These are phyloP conservation scores for Microcebus tavaratra DNA, from an alignment of 2,113 vertebrate genomes.

Conservation along the genomic window DNA sequence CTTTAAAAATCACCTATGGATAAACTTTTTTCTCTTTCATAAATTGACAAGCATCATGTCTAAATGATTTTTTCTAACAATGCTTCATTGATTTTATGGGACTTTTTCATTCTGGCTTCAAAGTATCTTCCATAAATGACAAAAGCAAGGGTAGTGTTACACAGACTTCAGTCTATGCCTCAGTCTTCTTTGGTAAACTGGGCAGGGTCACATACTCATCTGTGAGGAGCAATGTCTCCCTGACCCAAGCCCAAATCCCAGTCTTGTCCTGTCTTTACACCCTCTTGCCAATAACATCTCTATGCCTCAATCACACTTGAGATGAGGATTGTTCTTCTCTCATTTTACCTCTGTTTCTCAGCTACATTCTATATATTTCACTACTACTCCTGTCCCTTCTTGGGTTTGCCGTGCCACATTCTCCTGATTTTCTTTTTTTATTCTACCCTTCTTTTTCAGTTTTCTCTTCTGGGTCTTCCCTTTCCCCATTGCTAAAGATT, in stretches of 20 bases:
- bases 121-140: background rate
- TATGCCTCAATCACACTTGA: background rate
- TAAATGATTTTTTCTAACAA: background rate
- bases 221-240: background rate
- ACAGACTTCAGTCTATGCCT: background rate
- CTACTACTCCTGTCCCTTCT: background rate
- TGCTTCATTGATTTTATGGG: background rate
- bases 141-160: background rate
- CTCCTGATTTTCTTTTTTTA: background rate
- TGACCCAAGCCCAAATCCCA: background rate
- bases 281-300: background rate
- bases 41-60: background rate
- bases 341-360: background rate
- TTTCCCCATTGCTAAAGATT: background rate
- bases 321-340: background rate
- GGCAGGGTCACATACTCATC: background rate
- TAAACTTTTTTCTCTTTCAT: slow-evolving; percentile 24
- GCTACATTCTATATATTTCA: background rate
- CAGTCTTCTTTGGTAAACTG: background rate
- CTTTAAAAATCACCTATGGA: background rate
- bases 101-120: background rate
- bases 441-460: background rate
- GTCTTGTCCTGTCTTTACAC: background rate
- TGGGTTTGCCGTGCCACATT: background rate
- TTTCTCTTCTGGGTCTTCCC: background rate